phyloP scores from a whole-genome alignment of 2,888 invertebrate species.

The Oasisia sp. region DNA sequence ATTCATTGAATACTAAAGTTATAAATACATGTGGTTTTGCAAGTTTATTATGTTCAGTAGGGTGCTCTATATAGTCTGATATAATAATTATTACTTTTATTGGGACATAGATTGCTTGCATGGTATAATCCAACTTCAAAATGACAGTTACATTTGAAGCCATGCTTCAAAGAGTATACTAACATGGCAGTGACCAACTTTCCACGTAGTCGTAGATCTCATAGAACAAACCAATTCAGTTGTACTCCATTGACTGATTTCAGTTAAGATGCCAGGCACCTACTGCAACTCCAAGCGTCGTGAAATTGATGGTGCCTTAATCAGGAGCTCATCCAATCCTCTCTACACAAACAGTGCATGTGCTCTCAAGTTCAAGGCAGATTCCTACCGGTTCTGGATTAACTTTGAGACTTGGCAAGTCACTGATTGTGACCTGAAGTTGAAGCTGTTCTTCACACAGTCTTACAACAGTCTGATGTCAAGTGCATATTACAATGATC shows the following conservation, averaged over 20 bases:
- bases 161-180: background rate
- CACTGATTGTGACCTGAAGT: constrained; percentile 4
- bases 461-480: background rate
- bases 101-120: no score
- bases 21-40: no score
- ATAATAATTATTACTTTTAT: no score
- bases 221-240: background rate
- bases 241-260: background rate
- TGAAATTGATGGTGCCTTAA: background rate
- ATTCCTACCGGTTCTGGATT: background rate
- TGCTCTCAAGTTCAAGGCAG: background rate
- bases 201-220: no score
- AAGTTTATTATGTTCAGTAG: no score
- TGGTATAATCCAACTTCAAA: background rate
- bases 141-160: background rate
- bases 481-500: background rate
- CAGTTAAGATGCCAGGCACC: background rate
- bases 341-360: constrained; percentile 10
- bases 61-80: no score
- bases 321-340: background rate
- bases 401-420: background rate
- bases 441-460: background rate
- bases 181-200: background rate
- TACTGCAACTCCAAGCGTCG: constrained; percentile 8
- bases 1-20: no score